Evolutionary conservation across 2,888 invertebrate genomes (phyloP).

Genomic region (Cantharis rustica): DNA sequence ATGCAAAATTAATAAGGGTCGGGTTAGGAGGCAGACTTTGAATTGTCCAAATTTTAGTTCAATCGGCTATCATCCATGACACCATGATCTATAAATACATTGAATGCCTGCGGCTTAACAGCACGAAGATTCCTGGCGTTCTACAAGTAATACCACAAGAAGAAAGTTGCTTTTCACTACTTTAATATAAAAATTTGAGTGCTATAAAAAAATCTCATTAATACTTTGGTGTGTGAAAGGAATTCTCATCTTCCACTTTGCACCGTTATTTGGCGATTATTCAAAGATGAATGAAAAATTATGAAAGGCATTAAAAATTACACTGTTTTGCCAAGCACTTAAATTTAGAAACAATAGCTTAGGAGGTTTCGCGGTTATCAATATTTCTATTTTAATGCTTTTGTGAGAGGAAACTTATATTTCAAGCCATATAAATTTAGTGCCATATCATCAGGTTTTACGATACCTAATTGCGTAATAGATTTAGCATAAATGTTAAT

Average conservation of each 20-base stretch:
- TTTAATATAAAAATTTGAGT: background rate
- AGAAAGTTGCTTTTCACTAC: background rate
- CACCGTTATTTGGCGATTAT: background rate
- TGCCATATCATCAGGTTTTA: background rate
- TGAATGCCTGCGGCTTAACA: background rate
- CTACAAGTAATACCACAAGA: background rate
- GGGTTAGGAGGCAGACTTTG: background rate
- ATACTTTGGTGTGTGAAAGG: background rate
- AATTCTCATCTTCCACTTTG: background rate
- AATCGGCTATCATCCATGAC: no score
- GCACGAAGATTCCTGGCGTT: background rate
- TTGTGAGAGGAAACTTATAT: background rate
- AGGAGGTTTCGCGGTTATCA: background rate
- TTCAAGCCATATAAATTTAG: background rate
- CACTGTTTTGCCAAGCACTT: background rate
- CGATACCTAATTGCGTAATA: background rate
- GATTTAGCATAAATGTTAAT: background rate
- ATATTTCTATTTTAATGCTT: background rate
- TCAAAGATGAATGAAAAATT: background rate
- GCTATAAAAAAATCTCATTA: background rate
- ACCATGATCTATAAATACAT: no score
- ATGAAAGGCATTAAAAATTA: background rate
- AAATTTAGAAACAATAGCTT: background rate
- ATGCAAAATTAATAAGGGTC: background rate
- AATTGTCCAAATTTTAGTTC: background rate